Percentiles rank a stretch among this genome's conserved stretches.
phyloP scores from a whole-genome alignment of 2,797 vertebrate genomes.

The Antennarius maculatus region DNA sequence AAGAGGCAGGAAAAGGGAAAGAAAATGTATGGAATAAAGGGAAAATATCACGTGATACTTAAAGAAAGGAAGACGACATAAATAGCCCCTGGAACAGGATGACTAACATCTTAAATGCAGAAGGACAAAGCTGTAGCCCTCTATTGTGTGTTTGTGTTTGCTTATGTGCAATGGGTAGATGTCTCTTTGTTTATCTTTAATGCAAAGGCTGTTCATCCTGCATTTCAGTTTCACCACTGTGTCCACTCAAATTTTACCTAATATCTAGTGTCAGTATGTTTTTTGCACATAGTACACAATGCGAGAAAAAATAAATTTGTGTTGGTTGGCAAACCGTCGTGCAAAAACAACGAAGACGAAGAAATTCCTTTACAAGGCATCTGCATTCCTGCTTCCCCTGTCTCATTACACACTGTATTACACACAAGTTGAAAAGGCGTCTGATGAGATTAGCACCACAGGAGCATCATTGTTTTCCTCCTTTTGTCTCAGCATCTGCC shows the following conservation, averaged over 20 bases:
- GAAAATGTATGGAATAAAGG: slow-evolving; percentile 28
- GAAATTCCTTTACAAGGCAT: slow-evolving; percentile 15
- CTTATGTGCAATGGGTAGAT: slow-evolving; percentile 19
- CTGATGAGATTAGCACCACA: slow-evolving; percentile 8
- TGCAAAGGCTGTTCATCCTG: slow-evolving; percentile 47
- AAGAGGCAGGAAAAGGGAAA: slow-evolving; percentile 9
- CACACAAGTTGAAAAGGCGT: slow-evolving; percentile 10
- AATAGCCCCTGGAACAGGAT: slow-evolving; percentile 76
- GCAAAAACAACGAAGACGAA: slow-evolving; percentile 14
- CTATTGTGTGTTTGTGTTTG: slow-evolving; percentile 50
- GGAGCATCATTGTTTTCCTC: neutral
- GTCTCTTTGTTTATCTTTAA: slow-evolving; percentile 33
- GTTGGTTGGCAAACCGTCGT: slow-evolving; percentile 14
- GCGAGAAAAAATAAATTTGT: slow-evolving; percentile 31
- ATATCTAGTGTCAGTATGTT: neutral
- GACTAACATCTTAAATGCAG: slow-evolving; percentile 82
- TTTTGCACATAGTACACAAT: slow-evolving; percentile 1
- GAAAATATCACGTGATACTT: slow-evolving; percentile 41
- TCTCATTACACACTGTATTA: slow-evolving; percentile 23
- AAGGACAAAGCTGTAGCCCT: slow-evolving; percentile 67
- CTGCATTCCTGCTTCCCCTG: slow-evolving; percentile 15
- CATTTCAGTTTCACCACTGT: slow-evolving; percentile 42
- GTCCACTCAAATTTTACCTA: slow-evolving; percentile 29
- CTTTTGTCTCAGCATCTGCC: slow-evolving; percentile 13
- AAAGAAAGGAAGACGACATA: slow-evolving; percentile 66